Conservation (phyloP, 2,888 invertebrate species). For the Drosophila tanythrix region DNA sequence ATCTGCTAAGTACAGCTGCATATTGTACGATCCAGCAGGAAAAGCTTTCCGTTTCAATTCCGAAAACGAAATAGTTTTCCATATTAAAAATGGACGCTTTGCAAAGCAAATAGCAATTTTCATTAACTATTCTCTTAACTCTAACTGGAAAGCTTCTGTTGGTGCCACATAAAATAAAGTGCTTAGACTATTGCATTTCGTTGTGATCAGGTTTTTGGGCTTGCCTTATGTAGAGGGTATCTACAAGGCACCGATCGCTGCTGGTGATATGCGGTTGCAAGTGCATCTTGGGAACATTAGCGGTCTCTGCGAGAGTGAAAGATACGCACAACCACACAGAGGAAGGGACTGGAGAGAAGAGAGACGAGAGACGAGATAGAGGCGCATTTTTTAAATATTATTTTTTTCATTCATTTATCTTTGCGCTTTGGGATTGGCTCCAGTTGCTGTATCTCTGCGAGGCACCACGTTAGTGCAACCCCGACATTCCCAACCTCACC, state of each 20-base stretch:
- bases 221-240: slow-evolving; percentile 5
- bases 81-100: no score
- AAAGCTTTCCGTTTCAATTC: no score
- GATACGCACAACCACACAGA: not conserved
- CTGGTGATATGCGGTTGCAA: slow-evolving; percentile 18
- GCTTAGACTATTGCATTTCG: no score
- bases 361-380: not conserved
- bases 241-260: not conserved
- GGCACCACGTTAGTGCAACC: slow-evolving; percentile 2
- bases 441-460: slow-evolving; percentile 10
- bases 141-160: not conserved
- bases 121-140: not conserved
- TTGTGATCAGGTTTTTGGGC: not conserved
- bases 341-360: not conserved
- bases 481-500: not conserved
- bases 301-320: not conserved
- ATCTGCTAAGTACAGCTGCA: not conserved
- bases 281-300: slow-evolving; percentile 27
- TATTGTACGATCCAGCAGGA: no score
- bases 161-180: no score
- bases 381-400: not conserved
- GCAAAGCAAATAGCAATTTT: no score
- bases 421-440: slow-evolving; percentile 54
- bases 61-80: no score
- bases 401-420: slow-evolving; percentile 43